These are phyloP conservation scores for Lutraria lutraria DNA, from an alignment of 2,888 invertebrate genomes.

Conservation along the genomic window DNA sequence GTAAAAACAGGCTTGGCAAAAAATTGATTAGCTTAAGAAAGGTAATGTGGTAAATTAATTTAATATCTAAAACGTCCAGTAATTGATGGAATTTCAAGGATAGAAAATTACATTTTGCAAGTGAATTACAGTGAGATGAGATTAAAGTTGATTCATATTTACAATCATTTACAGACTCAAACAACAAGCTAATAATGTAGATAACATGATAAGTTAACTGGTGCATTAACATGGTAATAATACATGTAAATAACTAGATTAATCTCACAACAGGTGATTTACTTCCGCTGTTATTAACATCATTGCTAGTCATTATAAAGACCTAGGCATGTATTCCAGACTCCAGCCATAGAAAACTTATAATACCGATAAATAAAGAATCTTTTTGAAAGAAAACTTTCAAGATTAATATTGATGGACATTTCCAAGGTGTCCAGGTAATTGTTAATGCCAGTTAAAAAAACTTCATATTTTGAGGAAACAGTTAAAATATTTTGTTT, in stretches of 20 bases:
- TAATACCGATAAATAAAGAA: not conserved
- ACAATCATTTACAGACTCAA: not conserved
- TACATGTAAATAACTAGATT: slow-evolving; percentile 1
- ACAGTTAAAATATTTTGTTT: no score
- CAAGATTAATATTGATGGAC: not conserved
- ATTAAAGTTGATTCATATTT: not conserved
- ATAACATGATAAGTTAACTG: slow-evolving; percentile 9
- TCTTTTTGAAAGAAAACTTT: not conserved
- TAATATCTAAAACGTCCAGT: no score
- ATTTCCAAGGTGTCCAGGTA: not conserved
- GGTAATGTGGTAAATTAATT: no score
- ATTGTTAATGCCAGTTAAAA: no score
- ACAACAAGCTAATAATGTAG: not conserved
- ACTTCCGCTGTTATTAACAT: no score
- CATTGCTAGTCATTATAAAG: not conserved
- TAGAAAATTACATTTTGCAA: no score
- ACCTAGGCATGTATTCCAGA: not conserved
- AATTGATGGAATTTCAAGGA: no score
- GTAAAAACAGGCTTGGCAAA: no score
- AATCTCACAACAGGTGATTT: slow-evolving; percentile 29
- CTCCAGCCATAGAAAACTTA: not conserved
- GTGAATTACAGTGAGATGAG: not conserved
- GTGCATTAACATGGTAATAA: slow-evolving; percentile 1
- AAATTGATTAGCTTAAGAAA: no score
- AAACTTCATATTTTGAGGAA: no score